These are phyloP conservation scores for Dione vanillae DNA, from an alignment of 2,888 invertebrate genomes.

Conservation along the genomic window DNA sequence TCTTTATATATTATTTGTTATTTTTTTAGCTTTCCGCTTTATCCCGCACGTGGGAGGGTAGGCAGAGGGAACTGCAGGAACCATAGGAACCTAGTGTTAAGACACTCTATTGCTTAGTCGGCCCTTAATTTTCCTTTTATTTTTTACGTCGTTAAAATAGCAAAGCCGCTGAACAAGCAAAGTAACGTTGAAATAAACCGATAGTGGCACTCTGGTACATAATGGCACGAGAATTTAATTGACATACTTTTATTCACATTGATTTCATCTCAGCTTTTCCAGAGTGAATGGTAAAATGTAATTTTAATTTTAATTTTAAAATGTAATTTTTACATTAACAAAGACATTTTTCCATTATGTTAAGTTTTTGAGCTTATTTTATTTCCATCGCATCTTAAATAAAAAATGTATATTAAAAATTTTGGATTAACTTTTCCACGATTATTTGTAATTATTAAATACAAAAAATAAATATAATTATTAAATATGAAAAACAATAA, in stretches of 20 bases:
- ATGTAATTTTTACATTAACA: background rate
- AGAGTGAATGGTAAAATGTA: constrained; percentile 8
- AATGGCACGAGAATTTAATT: constrained; percentile 20
- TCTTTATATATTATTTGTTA: no score
- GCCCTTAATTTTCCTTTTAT: background rate
- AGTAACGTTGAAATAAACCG: constrained; percentile 4
- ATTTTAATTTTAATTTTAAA: constrained; percentile 13
- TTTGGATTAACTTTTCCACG: no score
- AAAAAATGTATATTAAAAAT: no score
- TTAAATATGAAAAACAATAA: no score
- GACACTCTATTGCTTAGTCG: background rate
- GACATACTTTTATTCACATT: constrained; percentile 6
- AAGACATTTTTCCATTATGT: background rate
- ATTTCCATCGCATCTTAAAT: no score
- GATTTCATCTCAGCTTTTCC: constrained; percentile 10
- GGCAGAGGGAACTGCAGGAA: no score
- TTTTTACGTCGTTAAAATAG: constrained; percentile 4
- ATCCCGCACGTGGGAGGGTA: no score
- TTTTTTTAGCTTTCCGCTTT: no score
- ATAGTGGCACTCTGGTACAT: constrained; percentile 26
- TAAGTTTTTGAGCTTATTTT: no score
- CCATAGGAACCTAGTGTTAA: no score
- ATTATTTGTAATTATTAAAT: no score
- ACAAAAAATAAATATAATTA: no score
- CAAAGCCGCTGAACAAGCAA: background rate